Base-by-base conservation (phyloP, 2,113 vertebrate species). In the Xiphophorus couchianus region DNA sequence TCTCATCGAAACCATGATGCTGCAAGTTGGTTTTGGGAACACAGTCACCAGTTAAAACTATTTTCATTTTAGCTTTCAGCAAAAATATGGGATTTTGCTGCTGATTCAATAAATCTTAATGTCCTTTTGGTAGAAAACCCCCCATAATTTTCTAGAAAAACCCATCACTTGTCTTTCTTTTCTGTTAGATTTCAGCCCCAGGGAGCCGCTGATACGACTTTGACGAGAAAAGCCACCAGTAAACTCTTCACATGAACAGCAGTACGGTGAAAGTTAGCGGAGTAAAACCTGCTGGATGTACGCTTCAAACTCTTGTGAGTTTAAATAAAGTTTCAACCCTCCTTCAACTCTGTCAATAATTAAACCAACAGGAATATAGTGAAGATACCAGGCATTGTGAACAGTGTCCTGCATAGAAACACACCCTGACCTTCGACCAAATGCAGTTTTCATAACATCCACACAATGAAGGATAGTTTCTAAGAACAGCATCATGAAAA, bases 331-430 rank as follows among this genome's bases (percentile, higher is more conserved):
- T 15, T 5, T 54, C 28, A 35, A 19, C 9, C 7, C 15, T 33
- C 63, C 71, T 82, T 85, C 64, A 80, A 71, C 80, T 82, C 69
- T 80, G 71, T 90, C 51, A 88, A 88, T 90, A 64, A 88, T 88
- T 88, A 77, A 51, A 73, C 66, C 65, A 15, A 28, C 42, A 66
- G 44, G 80, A 80, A 84, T 71, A 19, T 17, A 70, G 0, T 48
- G 4, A 0, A 54, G 28, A 74, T 29, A 77, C 25, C 62, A 42
- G 39, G 12, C 39, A 42, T 15, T 15, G 44, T 48, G 4, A 5
- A 17, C 1, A 19, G 5, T 48, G 19, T 19, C 44, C 44, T 48
- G 10, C 54, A 68, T 8, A 44, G 29, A 39, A 37, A 25, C 54
- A 33, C 14, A 33, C 27, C 0, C 25, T 66, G 77, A 29, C 76